Conservation (phyloP, 2,888 invertebrate genomes). For the Eupsilia transversa region DNA sequence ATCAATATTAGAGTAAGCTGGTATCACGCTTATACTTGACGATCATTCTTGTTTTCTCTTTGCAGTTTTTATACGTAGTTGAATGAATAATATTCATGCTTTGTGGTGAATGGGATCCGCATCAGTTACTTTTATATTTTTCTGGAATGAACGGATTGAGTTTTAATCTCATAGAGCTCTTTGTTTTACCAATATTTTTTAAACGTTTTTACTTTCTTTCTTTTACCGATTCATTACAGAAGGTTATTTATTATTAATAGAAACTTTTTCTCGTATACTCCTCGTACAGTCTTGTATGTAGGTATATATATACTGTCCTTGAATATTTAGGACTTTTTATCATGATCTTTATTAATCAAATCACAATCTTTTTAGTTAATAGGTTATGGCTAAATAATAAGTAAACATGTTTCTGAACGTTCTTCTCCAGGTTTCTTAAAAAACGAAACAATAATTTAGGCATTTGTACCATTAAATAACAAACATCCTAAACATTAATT, state of each 20-base stretch:
- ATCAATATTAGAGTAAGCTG: slow-evolving; percentile 71
- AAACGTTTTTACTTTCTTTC: neutral
- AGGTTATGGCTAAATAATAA: neutral
- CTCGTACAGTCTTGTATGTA: too few species aligned
- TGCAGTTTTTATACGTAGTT: slow-evolving; percentile 39
- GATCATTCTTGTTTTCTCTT: slow-evolving; percentile 46
- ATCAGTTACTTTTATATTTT: slow-evolving; percentile 23
- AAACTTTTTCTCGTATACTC: too few species aligned
- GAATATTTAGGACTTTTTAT: neutral
- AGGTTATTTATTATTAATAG: neutral
- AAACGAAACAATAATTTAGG: neutral
- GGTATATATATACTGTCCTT: neutral
- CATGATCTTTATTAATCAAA: too few species aligned
- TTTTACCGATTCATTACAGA: neutral
- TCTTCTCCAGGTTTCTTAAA: too few species aligned
- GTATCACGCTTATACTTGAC: slow-evolving; percentile 50
- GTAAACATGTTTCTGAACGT: neutral
- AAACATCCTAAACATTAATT: neutral
- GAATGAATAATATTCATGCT: slow-evolving; percentile 45
- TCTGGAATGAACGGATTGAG: neutral
- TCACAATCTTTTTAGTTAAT: neutral
- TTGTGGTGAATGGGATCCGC: slow-evolving; percentile 29
- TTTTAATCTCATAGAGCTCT: neutral
- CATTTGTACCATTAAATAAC: neutral
- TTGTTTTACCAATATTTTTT: neutral